Conservation (phyloP, 2,888 invertebrate species). For the Seira sanloemensis region DNA sequence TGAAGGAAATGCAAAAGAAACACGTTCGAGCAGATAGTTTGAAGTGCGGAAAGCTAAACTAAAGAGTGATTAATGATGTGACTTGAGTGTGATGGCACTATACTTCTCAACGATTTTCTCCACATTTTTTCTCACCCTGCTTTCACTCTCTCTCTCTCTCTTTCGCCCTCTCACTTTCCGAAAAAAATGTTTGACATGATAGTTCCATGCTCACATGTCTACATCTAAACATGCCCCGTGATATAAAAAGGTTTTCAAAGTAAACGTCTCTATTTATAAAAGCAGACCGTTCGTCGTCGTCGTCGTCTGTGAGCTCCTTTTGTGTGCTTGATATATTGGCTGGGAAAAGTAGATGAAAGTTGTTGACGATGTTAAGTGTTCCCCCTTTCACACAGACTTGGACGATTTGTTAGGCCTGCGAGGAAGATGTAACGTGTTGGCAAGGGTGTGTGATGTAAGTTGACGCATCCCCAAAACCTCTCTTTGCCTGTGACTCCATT, state of each 20-base stretch:
- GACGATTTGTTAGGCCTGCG: constrained; percentile 11
- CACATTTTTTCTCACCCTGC: constrained; percentile 27
- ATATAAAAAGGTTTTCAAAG: constrained; percentile 37
- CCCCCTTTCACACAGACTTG: not conserved
- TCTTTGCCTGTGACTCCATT: not conserved
- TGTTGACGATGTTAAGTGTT: constrained; percentile 45
- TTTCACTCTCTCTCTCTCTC: constrained; percentile 35
- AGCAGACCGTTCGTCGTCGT: constrained; percentile 1
- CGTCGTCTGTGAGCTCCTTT: constrained; percentile 11
- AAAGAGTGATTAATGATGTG: constrained; percentile 70
- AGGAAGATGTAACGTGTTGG: not conserved
- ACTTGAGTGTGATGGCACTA: constrained; percentile 60
- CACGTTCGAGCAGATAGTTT: not conserved
- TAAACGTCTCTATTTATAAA: constrained; percentile 27
- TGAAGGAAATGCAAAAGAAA: not conserved
- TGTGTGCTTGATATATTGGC: constrained; percentile 35
- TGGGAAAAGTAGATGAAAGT: constrained; percentile 31
- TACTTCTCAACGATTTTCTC: constrained; percentile 30
- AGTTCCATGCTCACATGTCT: constrained; percentile 11
- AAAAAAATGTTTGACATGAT: constrained; percentile 23
- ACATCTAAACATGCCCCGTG: constrained; percentile 34
- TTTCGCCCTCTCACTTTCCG: constrained; percentile 33
- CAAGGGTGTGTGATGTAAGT: not conserved
- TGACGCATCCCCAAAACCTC: not conserved
- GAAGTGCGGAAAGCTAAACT: constrained; percentile 48